Evolutionary conservation across 1,140 invertebrate species (phyloP), one percentile per base, ranked within the genome.

Genomic region (Augochlora pura): DNA sequence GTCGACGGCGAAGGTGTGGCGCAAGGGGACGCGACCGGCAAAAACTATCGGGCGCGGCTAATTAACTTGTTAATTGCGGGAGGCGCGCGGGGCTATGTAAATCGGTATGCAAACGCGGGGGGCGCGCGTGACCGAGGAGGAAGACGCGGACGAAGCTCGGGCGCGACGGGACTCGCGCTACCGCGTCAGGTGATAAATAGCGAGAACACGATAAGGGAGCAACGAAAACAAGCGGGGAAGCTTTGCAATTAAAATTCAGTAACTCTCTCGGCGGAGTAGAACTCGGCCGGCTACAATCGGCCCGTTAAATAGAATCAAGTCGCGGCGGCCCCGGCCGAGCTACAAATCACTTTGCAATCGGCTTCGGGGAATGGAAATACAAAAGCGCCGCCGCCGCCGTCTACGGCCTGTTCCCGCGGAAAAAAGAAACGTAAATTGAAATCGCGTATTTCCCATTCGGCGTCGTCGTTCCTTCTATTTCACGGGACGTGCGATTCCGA

Each of bases 201-300:
- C 60, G 60, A 59, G 54, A 72, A 73, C 70, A 57, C 69, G 70
- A 78, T 73, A 64, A 64, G 69, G 39, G 60, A 27, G 18, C 60
- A 46, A 73, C 38, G 70, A 73, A 78, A 78, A 73, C 77, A 73
- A 76, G 38, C 49, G 49, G 38, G 5, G 38, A 73, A 73, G 70
- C 27, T 74, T 66, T 46, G 71, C 77, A 74, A 75, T 59, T 67
- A 75, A 66, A 79, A 74, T 77, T 77, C 75, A 77, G 75, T 77
- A 77, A 77, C 67, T 77, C 57, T 42, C 27, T 77, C 62, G 70
- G 57, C 57, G 27, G 42, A 77, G 21, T 39, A 39, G 25, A 21
- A 32, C 60, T 62, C 16, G 38, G 39, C 49, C 67, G 75, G 63
- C 70, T 70, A 42, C 70, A 77, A 39, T 46, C 21, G 52, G 14